Percentiles rank a stretch among this genome's conserved stretches.
Conservation (phyloP, 2,797 vertebrate species). For the Galaxias olidus region DNA sequence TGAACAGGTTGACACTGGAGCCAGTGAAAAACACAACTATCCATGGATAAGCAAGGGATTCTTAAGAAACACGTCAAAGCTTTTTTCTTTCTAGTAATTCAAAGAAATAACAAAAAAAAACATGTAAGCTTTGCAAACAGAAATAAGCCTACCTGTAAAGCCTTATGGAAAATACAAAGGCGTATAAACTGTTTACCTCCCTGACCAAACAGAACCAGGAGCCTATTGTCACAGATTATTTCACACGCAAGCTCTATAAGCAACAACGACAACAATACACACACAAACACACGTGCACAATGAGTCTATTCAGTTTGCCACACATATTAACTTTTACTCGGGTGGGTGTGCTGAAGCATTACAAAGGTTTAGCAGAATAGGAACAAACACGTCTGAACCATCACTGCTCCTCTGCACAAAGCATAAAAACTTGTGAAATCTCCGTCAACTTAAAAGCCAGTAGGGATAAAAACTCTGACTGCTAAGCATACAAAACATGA, state of each 20-base stretch:
- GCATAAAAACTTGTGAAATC: conserved; percentile 96
- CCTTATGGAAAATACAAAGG: too few species aligned
- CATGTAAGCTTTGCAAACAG: too few species aligned
- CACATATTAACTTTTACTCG: conserved; percentile 76
- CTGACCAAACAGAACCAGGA: too few species aligned
- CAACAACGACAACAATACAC: conserved; percentile 37
- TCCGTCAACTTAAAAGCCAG: too few species aligned
- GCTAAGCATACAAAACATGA: too few species aligned
- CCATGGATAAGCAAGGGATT: conserved; percentile 96
- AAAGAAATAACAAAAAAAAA: too few species aligned
- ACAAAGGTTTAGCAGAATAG: conserved; percentile 92
- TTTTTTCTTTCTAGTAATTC: too few species aligned
- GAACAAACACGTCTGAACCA: conserved; percentile 92
- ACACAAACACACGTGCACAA: background rate
- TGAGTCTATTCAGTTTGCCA: background rate
- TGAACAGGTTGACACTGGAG: conserved; percentile 92
- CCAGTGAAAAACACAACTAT: conserved; percentile 95
- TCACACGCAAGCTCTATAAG: too few species aligned
- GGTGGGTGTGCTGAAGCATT: conserved; percentile 93
- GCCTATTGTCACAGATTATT: too few species aligned
- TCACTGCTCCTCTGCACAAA: conserved; percentile 98
- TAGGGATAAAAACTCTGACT: too few species aligned
- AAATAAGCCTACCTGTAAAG: too few species aligned
- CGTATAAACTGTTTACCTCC: too few species aligned
- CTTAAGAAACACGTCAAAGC: conserved; percentile 96